Base-by-base conservation (phyloP, 2,888 invertebrate species). In the Melanostoma mellinum region DNA sequence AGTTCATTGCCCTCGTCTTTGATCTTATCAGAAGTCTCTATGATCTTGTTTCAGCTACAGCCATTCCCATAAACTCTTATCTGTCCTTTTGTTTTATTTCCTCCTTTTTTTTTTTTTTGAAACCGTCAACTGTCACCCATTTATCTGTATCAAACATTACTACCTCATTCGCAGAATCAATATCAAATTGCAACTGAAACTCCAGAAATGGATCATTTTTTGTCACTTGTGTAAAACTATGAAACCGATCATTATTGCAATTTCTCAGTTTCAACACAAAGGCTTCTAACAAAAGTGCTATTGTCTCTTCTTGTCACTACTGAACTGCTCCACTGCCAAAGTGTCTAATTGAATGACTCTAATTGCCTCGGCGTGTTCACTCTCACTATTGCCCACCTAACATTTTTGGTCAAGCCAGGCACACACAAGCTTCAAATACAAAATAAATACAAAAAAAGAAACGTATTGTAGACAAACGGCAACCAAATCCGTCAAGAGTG, bases 401-500 rank as follows among this genome's bases (percentile, higher is more conserved):
- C 80, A 67, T 30, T 79, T 82, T 84, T 82, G 78, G 82, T 73
- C 73, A 84, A 69, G 69, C 56, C 56, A 68, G 33, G 33, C 55
- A 30, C 20, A 42, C 36, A 30, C 68, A 68, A 58, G 52, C 46
- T 56, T 36, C 8, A 56, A 44, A 35, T 10, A 20, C 36, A 63
- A 56, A 30, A 38, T 30, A 40, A n/a, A n/a, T 3, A 6, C 20
- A 36, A 38, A 4, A 38, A 48, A 48, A 42, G 3, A 42, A 33
- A 38, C 33, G 36, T 67, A 72, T 81, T 77, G 44, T 82, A 82
- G 78, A 78, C 77, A 55, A 75, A 65, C 52, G 48, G 79, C 84
- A 78, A 84, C 84, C 74, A 79, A 84, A 84, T 75, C 75, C 84
- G 79, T 84, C 82, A 78, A 69, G 63, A 84, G 69, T 84, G 74